Conservation (phyloP, 1,140 invertebrate species). For the Metopolophium dirhodum region DNA sequence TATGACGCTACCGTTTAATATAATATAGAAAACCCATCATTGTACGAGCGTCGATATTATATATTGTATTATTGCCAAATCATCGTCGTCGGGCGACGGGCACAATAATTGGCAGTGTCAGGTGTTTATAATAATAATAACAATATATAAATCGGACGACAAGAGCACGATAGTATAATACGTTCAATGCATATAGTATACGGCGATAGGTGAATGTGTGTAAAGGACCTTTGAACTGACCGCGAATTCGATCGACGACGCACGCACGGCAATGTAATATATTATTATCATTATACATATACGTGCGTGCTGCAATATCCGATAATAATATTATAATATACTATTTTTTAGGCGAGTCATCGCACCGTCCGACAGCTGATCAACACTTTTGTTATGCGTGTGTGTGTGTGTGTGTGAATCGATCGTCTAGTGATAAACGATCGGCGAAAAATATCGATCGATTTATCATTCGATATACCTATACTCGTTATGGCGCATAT, state of each 20-base stretch:
- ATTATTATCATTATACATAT: background rate
- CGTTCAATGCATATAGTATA: background rate
- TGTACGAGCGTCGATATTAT: background rate
- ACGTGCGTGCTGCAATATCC: background rate
- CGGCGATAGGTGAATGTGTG: background rate
- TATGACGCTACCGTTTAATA: background rate
- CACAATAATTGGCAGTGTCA: background rate
- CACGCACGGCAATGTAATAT: background rate
- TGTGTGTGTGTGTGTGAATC: background rate
- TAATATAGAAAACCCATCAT: background rate
- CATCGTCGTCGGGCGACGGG: background rate
- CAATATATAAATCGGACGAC: background rate
- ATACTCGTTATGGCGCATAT: no score
- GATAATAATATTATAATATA: background rate
- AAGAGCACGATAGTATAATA: background rate
- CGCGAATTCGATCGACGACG: background rate
- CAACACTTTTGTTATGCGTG: background rate
- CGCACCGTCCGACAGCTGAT: background rate
- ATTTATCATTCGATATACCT: background rate
- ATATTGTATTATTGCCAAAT: slow-evolving; percentile 2
- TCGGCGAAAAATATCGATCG: background rate
- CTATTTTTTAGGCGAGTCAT: background rate
- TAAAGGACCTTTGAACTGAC: slow-evolving; percentile 17
- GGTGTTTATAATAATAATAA: background rate
- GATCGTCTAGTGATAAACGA: background rate